A percentile compares a stretch with the other conserved stretches of the same genome.
Evolutionary conservation across 2,888 invertebrate genomes (phyloP).

Genomic region (Aleiodes alternator): DNA sequence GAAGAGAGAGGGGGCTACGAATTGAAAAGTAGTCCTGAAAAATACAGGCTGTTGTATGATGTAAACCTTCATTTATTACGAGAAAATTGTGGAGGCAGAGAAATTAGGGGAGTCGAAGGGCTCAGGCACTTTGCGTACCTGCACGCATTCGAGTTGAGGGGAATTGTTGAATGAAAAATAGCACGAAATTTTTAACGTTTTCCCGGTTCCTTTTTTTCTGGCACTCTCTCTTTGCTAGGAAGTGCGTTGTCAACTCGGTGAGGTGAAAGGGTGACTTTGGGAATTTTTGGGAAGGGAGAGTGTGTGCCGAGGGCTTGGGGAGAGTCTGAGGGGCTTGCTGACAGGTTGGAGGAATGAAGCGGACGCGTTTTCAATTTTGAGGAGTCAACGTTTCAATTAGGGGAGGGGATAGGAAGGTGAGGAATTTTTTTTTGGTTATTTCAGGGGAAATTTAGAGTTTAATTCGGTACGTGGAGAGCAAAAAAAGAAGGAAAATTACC

Average conservation of each 20-base stretch:
- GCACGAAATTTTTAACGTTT: slow-evolving; percentile 57
- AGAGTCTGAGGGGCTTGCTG: not conserved
- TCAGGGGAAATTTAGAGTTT: not conserved
- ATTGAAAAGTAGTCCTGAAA: slow-evolving; percentile 71
- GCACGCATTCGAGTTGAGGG: slow-evolving; percentile 44
- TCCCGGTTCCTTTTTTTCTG: not conserved
- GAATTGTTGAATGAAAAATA: slow-evolving; percentile 59
- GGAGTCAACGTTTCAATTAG: slow-evolving; percentile 27
- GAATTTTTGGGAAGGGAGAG: slow-evolving; percentile 9
- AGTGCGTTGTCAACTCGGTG: slow-evolving; percentile 38
- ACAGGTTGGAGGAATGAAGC: slow-evolving; percentile 11
- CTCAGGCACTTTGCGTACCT: slow-evolving; percentile 37
- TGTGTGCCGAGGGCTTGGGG: not conserved
- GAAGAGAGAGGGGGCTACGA: slow-evolving; percentile 61
- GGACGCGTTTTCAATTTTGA: slow-evolving; percentile 38
- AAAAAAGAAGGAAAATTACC: slow-evolving; percentile 3
- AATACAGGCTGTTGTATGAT: not conserved
- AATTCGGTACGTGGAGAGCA: not conserved
- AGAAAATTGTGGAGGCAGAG: no score
- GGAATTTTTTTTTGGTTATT: not conserved
- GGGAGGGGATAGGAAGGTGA: not conserved
- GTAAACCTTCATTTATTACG: no score
- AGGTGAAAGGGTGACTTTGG: slow-evolving; percentile 38
- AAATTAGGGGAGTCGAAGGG: not conserved
- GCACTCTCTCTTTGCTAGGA: not conserved